Conservation (phyloP, 2,888 invertebrate genomes). For the Phasia obesa region DNA sequence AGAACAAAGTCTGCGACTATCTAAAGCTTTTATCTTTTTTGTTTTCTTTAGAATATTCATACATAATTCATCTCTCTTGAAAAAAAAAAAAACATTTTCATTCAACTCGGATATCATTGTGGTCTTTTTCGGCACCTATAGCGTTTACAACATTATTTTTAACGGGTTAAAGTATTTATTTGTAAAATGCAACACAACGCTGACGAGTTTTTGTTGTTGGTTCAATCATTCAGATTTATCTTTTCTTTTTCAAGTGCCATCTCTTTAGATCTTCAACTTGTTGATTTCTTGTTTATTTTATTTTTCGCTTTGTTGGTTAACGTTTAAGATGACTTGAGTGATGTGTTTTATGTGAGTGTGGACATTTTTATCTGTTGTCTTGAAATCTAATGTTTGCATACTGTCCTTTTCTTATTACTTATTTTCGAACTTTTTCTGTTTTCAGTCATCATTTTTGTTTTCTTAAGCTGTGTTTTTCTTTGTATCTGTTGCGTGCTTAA, state of each 20-base stretch:
- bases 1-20: too few relatives aligned
- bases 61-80: too few relatives aligned
- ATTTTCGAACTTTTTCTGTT: constrained; percentile 23
- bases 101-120: too few relatives aligned
- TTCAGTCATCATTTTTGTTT: constrained; percentile 54
- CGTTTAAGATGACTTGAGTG: constrained; percentile 65
- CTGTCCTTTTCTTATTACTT: constrained; percentile 43
- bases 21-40: too few relatives aligned
- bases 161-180: constrained; percentile 53
- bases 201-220: constrained; percentile 9
- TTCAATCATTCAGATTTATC: constrained; percentile 53
- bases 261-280: constrained; percentile 61
- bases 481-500: constrained; percentile 67
- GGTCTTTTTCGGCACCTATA: too few relatives aligned
- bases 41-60: too few relatives aligned
- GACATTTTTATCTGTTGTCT: constrained; percentile 71
- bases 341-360: constrained; percentile 69
- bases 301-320: constrained; percentile 5
- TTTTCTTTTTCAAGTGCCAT: constrained; percentile 62
- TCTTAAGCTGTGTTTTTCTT: constrained; percentile 33
- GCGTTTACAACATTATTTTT: neutral
- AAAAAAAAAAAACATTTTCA: too few relatives aligned
- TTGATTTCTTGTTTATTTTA: constrained; percentile 3
- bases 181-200: constrained; percentile 26
- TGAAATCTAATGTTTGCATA: constrained; percentile 72